These are phyloP conservation scores for Diceros bicornis DNA, from an alignment of 2,797 vertebrate species.

Conservation along the genomic window DNA sequence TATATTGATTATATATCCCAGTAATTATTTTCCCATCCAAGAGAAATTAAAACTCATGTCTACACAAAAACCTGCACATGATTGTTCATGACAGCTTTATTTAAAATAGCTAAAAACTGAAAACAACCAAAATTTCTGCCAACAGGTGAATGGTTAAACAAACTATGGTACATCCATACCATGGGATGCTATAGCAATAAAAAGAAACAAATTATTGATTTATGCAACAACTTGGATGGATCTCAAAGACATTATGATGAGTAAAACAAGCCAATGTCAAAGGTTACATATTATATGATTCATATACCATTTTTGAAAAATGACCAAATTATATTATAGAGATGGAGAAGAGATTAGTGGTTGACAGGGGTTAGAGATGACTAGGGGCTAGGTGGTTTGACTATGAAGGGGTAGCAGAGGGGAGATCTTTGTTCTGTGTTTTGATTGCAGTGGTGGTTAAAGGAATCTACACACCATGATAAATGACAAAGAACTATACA, in stretches of 20 bases:
- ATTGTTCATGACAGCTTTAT: not conserved
- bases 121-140: not conserved
- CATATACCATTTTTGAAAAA: not conserved
- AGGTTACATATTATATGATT: not conserved
- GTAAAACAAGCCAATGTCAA: not conserved
- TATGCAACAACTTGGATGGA: rapidly evolving
- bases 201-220: not conserved
- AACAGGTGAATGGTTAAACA: not conserved
- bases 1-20: not conserved
- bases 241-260: no score
- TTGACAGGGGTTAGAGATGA: no score
- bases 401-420: no score
- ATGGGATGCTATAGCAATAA: not conserved
- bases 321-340: not conserved
- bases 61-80: not conserved
- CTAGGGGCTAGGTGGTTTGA: not conserved
- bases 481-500: not conserved
- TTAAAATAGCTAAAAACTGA: not conserved
- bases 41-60: not conserved
- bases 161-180: not conserved
- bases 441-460: rapidly evolving
- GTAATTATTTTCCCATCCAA: not conserved
- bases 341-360: no score
- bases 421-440: not conserved
- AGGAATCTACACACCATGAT: not conserved